Conservation (phyloP, 2,888 invertebrate species). For the Drosophila acutilabella region DNA sequence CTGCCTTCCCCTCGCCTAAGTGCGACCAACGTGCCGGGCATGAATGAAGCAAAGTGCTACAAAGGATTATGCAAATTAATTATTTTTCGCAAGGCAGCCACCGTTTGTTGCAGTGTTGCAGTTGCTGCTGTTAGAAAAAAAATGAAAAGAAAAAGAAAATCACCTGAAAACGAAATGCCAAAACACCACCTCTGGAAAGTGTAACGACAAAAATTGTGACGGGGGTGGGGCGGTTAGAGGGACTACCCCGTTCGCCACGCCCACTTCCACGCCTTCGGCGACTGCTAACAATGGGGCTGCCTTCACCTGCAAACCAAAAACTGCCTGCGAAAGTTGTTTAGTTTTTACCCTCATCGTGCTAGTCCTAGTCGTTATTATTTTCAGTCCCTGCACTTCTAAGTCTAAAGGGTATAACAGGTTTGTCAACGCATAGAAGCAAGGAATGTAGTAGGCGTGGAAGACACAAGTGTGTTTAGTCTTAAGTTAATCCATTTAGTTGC, state of each 20-base stretch:
- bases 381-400: neutral
- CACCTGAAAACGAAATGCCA: slow-evolving; percentile 9
- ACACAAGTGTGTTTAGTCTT: no score
- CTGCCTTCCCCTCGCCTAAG: slow-evolving; percentile 7
- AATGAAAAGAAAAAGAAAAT: slow-evolving; percentile 10
- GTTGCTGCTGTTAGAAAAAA: slow-evolving; percentile 28
- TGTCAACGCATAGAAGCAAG: no score
- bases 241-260: slow-evolving; percentile 15
- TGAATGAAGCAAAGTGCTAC: slow-evolving; percentile 82
- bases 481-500: no score
- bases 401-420: neutral
- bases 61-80: slow-evolving; percentile 81
- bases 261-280: slow-evolving; percentile 42
- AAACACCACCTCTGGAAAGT: slow-evolving; percentile 63
- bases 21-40: slow-evolving; percentile 78
- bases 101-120: slow-evolving; percentile 37
- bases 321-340: slow-evolving; percentile 75
- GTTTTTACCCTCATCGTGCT: slow-evolving; percentile 66
- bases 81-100: slow-evolving; percentile 80
- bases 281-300: slow-evolving; percentile 70
- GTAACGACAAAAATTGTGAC: slow-evolving; percentile 77
- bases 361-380: slow-evolving; percentile 37
- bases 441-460: no score
- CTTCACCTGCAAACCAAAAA: slow-evolving; percentile 28
- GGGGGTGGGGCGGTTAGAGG: slow-evolving; percentile 33